Percentiles rank a stretch among this genome's conserved stretches.
Conservation (phyloP, 1,140 invertebrate genomes). For the Microplitis demolitor region DNA sequence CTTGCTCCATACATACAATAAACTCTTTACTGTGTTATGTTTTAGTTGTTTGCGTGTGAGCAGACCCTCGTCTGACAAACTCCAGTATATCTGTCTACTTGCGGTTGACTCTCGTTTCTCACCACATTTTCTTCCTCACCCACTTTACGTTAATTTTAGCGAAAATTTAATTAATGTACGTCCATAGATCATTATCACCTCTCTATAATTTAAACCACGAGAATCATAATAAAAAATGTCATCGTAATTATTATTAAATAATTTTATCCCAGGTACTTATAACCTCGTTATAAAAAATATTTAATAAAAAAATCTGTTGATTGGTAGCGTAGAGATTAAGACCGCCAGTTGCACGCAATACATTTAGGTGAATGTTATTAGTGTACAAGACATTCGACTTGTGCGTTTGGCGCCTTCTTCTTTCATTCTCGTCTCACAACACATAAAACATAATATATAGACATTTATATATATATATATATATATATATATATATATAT, state of each 20-base stretch:
- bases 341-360: not conserved
- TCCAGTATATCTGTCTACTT: not conserved
- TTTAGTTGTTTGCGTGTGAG: not conserved
- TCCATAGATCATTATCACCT: not conserved
- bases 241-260: not conserved
- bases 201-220: not conserved
- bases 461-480: not conserved
- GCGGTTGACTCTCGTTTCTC: not conserved
- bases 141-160: conserved; percentile 2
- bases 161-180: not conserved
- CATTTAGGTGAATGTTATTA: conserved; percentile 3
- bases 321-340: not conserved
- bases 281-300: not conserved
- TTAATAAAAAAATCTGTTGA: not conserved
- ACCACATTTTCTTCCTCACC: not conserved
- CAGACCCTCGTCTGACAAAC: conserved; percentile 2
- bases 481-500: no score
- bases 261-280: not conserved
- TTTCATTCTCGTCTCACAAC: no score
- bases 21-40: not conserved
- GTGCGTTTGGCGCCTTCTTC: conserved; percentile 9
- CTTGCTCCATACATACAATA: not conserved
- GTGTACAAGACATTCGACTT: not conserved
- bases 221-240: no score
- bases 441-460: not conserved